phyloP scores from a whole-genome alignment of 2,888 invertebrate genomes.

The Drosophila cracens region DNA sequence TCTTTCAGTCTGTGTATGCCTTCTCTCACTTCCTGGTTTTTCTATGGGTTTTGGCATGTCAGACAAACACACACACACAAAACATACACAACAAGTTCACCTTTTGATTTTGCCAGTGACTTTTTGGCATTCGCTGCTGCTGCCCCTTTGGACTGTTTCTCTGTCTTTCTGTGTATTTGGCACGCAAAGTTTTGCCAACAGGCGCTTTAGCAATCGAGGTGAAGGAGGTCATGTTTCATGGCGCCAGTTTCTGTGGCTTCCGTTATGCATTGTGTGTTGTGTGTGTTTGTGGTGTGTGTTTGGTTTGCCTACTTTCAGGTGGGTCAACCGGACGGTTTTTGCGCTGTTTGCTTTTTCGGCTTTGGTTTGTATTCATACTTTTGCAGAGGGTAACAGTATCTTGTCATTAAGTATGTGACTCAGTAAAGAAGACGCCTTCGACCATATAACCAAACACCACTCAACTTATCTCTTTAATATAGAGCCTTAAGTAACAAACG shows the following conservation, averaged over 20 bases:
- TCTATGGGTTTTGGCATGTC: slow-evolving; percentile 28
- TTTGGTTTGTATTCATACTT: slow-evolving; percentile 1
- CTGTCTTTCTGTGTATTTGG: slow-evolving; percentile 54
- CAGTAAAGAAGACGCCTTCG: neutral
- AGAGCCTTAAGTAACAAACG: neutral
- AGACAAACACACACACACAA: slow-evolving; percentile 11
- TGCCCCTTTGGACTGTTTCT: neutral
- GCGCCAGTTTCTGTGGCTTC: slow-evolving; percentile 64
- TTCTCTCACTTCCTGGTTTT: slow-evolving; percentile 16
- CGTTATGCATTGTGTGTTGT: slow-evolving; percentile 33
- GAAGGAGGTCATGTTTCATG: slow-evolving; percentile 69
- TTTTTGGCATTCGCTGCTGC: slow-evolving; percentile 64
- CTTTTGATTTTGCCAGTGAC: slow-evolving; percentile 64
- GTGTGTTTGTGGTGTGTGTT: slow-evolving; percentile 20
- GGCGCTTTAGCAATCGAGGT: slow-evolving; percentile 41
- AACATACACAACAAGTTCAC: slow-evolving; percentile 31
- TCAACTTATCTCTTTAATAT: neutral
- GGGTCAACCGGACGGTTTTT: slow-evolving; percentile 48
- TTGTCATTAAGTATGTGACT: neutral
- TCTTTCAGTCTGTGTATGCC: slow-evolving; percentile 1
- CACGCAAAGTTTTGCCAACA: slow-evolving; percentile 69
- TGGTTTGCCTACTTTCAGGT: slow-evolving; percentile 61
- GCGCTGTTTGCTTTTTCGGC: slow-evolving; percentile 41
- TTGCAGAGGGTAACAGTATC: neutral
- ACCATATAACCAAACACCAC: no score